These are phyloP conservation scores for Hippocampus mohnikei DNA, from an alignment of 2,113 vertebrate species.

Conservation along the genomic window DNA sequence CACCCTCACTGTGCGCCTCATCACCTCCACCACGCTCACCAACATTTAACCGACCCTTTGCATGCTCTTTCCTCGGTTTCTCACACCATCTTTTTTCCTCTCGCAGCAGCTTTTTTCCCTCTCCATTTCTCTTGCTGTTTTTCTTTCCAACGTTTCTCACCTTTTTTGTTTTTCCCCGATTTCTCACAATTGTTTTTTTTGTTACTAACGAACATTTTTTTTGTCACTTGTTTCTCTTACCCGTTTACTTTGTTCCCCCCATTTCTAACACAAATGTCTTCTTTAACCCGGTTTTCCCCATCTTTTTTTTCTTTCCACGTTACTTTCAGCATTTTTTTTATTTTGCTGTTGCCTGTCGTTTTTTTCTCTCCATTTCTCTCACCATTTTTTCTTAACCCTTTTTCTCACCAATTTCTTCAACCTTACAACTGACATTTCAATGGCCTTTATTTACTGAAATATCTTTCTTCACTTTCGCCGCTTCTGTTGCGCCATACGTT, in stretches of 20 bases:
- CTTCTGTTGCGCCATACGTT: neutral
- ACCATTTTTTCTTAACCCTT: neutral
- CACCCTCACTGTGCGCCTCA: constrained; percentile 79
- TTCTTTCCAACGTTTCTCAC: neutral
- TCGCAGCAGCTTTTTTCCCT: neutral
- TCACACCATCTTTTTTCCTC: neutral
- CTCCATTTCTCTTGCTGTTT: neutral
- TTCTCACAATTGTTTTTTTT: no score
- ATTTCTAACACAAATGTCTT: neutral
- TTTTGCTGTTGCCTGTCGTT: no score
- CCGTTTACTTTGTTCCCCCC: neutral
- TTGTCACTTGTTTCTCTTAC: no score
- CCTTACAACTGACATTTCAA: constrained; percentile 7
- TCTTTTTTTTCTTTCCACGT: neutral
- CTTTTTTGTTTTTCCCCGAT: no score
- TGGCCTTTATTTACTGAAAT: neutral
- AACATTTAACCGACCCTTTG: constrained; percentile 72
- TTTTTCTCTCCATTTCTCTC: neutral
- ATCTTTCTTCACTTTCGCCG: neutral
- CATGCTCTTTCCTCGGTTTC: constrained; percentile 6
- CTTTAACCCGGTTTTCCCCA: neutral
- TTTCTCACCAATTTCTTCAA: neutral
- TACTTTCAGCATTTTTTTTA: neutral
- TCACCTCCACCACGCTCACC: constrained; percentile 82
- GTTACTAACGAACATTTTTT: no score